Evolutionary conservation across 2,797 vertebrate genomes (phyloP), one percentile per base, ranked within the genome.

Genomic region (Pseudomugil gertrudae): DNA sequence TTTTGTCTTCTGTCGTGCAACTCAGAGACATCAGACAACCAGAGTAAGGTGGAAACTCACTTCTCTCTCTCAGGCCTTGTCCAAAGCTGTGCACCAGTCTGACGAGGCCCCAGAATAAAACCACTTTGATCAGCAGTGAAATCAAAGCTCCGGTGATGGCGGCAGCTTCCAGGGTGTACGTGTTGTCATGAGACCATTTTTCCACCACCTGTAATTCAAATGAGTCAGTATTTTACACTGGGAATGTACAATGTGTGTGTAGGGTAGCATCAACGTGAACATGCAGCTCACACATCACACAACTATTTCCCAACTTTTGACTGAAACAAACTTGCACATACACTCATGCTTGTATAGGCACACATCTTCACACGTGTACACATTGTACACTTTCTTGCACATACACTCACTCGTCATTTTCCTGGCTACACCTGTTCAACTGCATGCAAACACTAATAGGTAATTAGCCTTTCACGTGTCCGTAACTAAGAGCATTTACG

Each of bases 61-160:
- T 95, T 88, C 93, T 94, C 84, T 96, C 95, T 65, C 92, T 88
- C 67, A 96, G 90, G 66, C 94, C 95, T 70, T 95, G 95, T 10
- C 94, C 95, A 8, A 95, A 96, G 87, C 90, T 94, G 75, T 79
- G 88, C 66, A 94, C 93, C 69, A 96, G 88, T 0, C 84, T 88
- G 62, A 90, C 27, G 84, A 96, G 84, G 0, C 92, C 89, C 94
- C 93, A 93, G 45, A 95, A 79, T 32, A 96, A 85, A 58, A 93
- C 92, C 0, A 63, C 84, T 88, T 96, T 96, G 53, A 96, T 96
- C 38, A 83, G 26, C 32, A 95, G 89, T 0, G 95, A 95, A 65
- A 95, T 90, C 81, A 92, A 71, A 21, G 92, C 92, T 54, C 94
- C 92, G 0, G 78, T 93, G 66, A 96, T 72, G 15, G 94, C 89